Evolutionary conservation across 1,140 invertebrate genomes (phyloP), one percentile per base, ranked within the genome.

Genomic region (Brachionus rubens): DNA sequence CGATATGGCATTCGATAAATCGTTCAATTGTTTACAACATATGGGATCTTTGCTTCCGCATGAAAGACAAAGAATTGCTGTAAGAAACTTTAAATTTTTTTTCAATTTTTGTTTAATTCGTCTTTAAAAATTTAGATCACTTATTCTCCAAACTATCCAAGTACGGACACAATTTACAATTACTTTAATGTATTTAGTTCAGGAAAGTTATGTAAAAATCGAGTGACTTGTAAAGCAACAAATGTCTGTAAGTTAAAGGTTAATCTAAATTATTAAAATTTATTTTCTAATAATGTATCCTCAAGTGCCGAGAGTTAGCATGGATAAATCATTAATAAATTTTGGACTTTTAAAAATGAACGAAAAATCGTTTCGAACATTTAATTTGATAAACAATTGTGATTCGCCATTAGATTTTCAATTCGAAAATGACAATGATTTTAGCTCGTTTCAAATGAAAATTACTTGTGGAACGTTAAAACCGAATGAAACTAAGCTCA

Each of bases 131-230:
- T 80, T 54, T 77, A 84, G 83, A 77, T 84, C 2, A 79, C 77
- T 1, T 84, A 80, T 78, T 79, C 65, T n/a, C 83, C 83, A n/a
- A 81, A 80, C 72, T 72, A 50, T 82, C 79, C 50, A 80, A 82
- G 9, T 79, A 79, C 62, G 78, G 79, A 0, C 79, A 78, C 30
- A 82, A 79, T 78, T 79, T 81, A 30, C 41, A 82, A 83, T 76
- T 84, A 84, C 75, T 83, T 84, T 77, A 79, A 80, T 78, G 78
- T 84, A n/a, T 77, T 77, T 46, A 80, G 82, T 28, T 79, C 82
- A 40, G 82, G 83, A 2, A 81, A 82, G 65, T 75, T 83, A 67
- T 82, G 81, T 48, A 82, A 82, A 77, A 82, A 79, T 78, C 75
- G 78, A 46, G 79, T 84, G 48, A 82, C 80, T 59, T 83, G 83